Evolutionary conservation across 2,797 vertebrate genomes (phyloP).

Genomic region (Calcarius lapponicus): DNA sequence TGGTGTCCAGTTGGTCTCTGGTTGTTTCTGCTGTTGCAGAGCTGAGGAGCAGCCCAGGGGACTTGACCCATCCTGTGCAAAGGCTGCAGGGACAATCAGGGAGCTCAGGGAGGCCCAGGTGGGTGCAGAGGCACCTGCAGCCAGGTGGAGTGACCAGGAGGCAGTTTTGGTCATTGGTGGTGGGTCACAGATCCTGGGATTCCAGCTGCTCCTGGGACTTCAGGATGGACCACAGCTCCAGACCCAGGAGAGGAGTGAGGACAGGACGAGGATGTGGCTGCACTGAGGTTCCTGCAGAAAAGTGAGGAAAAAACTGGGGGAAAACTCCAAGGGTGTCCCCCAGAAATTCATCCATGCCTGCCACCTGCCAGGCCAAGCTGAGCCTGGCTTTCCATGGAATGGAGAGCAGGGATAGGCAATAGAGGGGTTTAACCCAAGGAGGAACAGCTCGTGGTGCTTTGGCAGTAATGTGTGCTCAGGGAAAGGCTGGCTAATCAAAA

Average conservation of each 20-base stretch:
- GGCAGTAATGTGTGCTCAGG: neutral
- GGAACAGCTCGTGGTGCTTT: neutral
- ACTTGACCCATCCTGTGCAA: rapidly evolving
- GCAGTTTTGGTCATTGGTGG: neutral
- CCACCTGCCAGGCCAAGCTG: neutral
- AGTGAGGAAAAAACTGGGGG: neutral
- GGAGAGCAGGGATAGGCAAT: neutral
- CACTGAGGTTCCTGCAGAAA: neutral
- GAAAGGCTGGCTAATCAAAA: neutral
- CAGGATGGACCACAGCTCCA: neutral
- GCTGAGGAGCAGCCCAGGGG: neutral
- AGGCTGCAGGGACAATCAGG: neutral
- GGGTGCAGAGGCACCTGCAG: neutral
- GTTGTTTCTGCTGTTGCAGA: neutral
- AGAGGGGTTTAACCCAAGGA: neutral
- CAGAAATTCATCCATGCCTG: neutral
- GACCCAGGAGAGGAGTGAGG: too few species aligned
- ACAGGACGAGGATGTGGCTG: neutral
- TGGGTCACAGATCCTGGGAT: neutral
- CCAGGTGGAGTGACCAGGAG: neutral
- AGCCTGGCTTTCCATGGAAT: neutral
- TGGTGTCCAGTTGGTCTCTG: neutral
- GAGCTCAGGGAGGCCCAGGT: too few species aligned
- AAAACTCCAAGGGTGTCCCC: neutral
- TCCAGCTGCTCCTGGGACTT: neutral